Evolutionary conservation across 1,140 invertebrate species (phyloP), one percentile per base, ranked within the genome.

Genomic region (Paramacrobiotus metropolitanus): DNA sequence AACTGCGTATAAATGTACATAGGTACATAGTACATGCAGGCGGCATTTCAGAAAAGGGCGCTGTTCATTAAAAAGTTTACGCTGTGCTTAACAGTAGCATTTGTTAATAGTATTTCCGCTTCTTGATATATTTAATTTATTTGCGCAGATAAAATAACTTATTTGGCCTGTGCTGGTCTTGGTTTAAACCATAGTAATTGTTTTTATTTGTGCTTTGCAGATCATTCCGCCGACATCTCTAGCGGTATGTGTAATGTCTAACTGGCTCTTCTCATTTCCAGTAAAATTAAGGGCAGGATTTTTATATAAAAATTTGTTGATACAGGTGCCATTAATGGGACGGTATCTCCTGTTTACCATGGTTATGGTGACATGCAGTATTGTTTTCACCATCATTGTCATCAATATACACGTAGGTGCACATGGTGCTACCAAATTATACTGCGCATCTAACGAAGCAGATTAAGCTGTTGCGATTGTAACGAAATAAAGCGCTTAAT

Each of bases 311-410:
- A 40, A 9, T 40, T 55, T 55, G 9, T 24, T 15, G 9, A 24
- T 24, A 28, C 24, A 55, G 48, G 68, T 96, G 66, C 91, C 91
- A 63, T 77, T 99, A 63, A 96, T 98, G 65, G 90, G 92, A 70
- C 97, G 96, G 77, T 99, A 98, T 77, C 79, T 99, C 59, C 79
- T 99, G 1, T 96, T 99, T 74, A 98, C 94, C 30, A 98, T 99
- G 75, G 93, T 98, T 63, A 96, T 99, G 88, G 98, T 98, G 74
- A 96, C 95, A 28, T 87, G 97, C 65, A 94, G 90, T 78, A 97
- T 99, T 75, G 77, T 98, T 62, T 87, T 96, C 2, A 98, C 95
- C 0, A 93, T 99, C 28, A 84, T 98, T 68, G 96, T 98, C 67
- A 97, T 99, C 70, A 99, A 99, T 72, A 92, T 90, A 84, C 97